Base-by-base conservation (phyloP, 1,140 invertebrate genomes). In the Andricus grossulariae region DNA sequence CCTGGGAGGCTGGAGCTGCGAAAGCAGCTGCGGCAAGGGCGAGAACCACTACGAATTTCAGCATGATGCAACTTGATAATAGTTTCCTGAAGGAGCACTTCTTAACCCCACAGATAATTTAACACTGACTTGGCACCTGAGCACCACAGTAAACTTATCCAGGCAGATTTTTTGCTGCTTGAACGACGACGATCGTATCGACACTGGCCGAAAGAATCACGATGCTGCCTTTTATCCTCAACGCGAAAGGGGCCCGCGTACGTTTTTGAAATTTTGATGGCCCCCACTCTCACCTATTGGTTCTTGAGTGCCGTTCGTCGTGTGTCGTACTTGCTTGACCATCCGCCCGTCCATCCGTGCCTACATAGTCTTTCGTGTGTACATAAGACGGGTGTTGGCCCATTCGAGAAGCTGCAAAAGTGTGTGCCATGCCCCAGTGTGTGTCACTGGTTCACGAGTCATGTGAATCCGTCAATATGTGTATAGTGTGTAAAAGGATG, bases 271-370 rank as follows among this genome's bases (percentile, higher is more conserved):
- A 92, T 92, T 92, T 93, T 86, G 93, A 93, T 91, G 95, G 94
- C 88, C 95, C 95, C 95, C 95, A 96, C 85, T 94, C 94, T 75
- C 92, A 79, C 79, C 78, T 87, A 88, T 87, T 89, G 88, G 87
- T 87, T 89, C 89, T 82, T 86, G 81, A 81, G 82, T 85, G 83
- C 83, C 82, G 80, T 82, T 82, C 78, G 77, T 81, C 76, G 81
- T 84, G 77, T 82, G 82, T 73, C 81, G 80, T 84, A 80, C 80
- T 80, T 77, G 74, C 54, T 71, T 49, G 51, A 66, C 60, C 60
- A 66, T 66, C 60, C 13, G 15, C 60, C 60, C 60, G 39, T 66
- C 60, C 80, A 81, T 81, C 79, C 75, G 72, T 79, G 55, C 82
- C 80, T 77, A 82, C 77, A 78, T 84, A 80, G 79, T 73, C 74